Base-by-base conservation (phyloP, 92 coral and sea anemone species). In the Anthopleura xanthogrammica region DNA sequence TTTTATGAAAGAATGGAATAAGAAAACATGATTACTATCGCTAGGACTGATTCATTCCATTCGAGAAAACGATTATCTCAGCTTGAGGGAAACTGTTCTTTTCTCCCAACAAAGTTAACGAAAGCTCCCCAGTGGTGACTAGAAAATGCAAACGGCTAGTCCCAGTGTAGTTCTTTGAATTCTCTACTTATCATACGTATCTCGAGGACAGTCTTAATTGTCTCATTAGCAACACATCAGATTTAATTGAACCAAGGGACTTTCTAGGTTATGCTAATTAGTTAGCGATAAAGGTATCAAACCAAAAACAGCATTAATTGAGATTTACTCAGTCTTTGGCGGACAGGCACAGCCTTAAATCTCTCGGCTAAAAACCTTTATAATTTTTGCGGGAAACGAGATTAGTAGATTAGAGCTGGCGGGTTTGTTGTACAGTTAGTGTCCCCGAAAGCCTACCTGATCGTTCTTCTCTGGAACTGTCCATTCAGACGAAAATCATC, bases 161-260 rank as follows among this genome's bases (percentile, higher is more conserved):
- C 16, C n/a, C 56, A 23, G 70, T 62, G 40, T 68, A 23, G 54
- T 75, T 42, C 78, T 75, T 48, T 75, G 78, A 41, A 42, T 75
- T 42, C 43, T 19, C n/a, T 41, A n/a, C 60, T 48, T 81, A 81
- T 81, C 84, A 13, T 1, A 16, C 1, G 74, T 3, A 70, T 81
- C 84, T 81, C 65, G 77, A 80, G 43, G 52, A 46, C 16, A 41
- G 23, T 41, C 52, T 60, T 80, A 80, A 80, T 80, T 66, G 84
- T 52, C 77, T 68, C 41, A 81, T 81, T 81, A 16, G 76, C 12
- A 46, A 72, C 68, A 70, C 75, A 76, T 81, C 77, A 66, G 41
- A 43, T 46, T 52, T 81, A 81, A 81, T 81, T 68, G 77, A 81
- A 29, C 3, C n/a, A 23, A 12, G 79, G 55, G 79, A 19, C 42